Evolutionary conservation across 2,113 vertebrate genomes (phyloP).

Genomic region (Dinomys branickii): DNA sequence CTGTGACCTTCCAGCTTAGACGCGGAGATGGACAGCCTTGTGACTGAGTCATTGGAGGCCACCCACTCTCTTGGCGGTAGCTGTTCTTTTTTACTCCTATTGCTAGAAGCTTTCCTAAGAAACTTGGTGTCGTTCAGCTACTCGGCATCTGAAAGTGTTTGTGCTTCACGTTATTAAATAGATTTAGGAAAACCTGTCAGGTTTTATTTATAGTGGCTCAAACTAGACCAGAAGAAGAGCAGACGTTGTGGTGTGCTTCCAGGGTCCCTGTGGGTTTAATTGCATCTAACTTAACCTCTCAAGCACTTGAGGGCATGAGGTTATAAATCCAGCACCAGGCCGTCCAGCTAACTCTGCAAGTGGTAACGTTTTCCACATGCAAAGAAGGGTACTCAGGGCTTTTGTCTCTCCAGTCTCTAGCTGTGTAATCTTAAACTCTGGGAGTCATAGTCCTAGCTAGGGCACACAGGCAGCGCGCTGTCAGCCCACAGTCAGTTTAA

Average conservation of each 20-base stretch:
- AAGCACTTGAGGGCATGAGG: not conserved
- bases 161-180: conserved; percentile 48
- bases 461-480: not conserved
- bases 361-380: not conserved
- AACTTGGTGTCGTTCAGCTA: conserved; percentile 62
- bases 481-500: not conserved
- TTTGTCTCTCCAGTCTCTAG: not conserved
- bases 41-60: conserved; percentile 55
- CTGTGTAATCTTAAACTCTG: not conserved
- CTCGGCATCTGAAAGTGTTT: conserved; percentile 52
- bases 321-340: conserved; percentile 20
- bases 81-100: not conserved
- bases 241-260: conserved; percentile 65
- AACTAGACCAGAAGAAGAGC: conserved; percentile 61
- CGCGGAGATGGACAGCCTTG: not conserved
- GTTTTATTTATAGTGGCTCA: conserved; percentile 58
- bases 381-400: not conserved
- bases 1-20: not conserved
- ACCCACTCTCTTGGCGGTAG: conserved; percentile 44
- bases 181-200: conserved; percentile 63
- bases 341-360: not conserved
- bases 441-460: not conserved
- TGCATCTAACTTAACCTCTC: conserved; percentile 57
- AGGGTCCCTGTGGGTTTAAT: conserved; percentile 22
- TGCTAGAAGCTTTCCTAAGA: conserved; percentile 49